Evolutionary conservation across 2,113 vertebrate species (phyloP).

Genomic region (Paraplagusia blochii): DNA sequence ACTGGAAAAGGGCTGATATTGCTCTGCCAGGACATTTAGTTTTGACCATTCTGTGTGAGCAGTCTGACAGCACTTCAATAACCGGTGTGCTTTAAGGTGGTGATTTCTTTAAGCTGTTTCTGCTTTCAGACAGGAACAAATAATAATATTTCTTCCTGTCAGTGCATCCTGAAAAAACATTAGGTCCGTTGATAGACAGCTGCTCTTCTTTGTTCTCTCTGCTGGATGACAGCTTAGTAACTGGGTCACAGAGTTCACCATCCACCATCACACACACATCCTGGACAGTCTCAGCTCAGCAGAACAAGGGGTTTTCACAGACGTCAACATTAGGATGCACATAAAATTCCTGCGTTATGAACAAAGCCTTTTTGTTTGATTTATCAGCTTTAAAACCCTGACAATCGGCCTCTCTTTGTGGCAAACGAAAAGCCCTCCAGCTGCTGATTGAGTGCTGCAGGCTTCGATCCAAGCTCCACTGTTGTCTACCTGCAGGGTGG

Average conservation of each 20-base stretch:
- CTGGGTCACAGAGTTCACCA: conserved; percentile 64
- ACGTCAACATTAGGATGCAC: conserved; percentile 17
- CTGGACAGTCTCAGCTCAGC: conserved; percentile 11
- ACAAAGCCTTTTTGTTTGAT: background rate
- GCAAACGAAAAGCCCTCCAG: background rate
- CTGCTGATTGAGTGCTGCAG: background rate
- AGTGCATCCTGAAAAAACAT: conserved; percentile 36
- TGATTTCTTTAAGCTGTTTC: conserved; percentile 12
- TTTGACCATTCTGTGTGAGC: conserved; percentile 13
- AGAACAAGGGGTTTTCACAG: conserved; percentile 23
- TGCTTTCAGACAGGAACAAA: conserved; percentile 18
- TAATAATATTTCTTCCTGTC: conserved; percentile 33
- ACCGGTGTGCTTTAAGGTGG: conserved; percentile 3
- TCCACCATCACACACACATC: conserved; percentile 23
- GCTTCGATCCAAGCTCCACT: conserved; percentile 1
- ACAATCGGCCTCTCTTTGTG: no score
- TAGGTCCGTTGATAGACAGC: conserved; percentile 60
- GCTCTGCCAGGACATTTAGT: background rate
- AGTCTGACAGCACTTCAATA: conserved; percentile 1
- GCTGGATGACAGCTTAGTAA: conserved; percentile 63
- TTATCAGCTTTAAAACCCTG: no score
- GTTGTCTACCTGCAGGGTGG: conserved; percentile 4
- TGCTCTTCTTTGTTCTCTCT: conserved; percentile 65
- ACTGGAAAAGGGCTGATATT: no score
- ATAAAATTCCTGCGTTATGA: conserved; percentile 13